phyloP scores from a whole-genome alignment of 2,797 vertebrate genomes.

The Premnoplex brunnescens region DNA sequence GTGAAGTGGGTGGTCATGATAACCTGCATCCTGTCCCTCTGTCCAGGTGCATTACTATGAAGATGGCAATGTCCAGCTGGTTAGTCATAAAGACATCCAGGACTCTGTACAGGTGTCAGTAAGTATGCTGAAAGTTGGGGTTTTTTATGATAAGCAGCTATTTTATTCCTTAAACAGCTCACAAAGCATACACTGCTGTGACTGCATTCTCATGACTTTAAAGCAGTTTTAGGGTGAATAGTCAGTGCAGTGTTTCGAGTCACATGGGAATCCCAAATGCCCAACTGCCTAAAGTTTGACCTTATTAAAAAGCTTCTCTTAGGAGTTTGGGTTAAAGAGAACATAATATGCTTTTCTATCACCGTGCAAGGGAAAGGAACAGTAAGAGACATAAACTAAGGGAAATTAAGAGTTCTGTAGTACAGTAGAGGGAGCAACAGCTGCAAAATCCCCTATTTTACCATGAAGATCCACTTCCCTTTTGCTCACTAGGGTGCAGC shows the following conservation, averaged over 20 bases:
- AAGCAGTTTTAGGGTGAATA: neutral
- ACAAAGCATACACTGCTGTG: neutral
- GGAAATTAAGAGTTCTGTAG: neutral
- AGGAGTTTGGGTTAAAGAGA: neutral
- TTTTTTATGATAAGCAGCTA: neutral
- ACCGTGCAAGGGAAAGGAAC: accelerated
- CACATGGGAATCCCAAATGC: neutral
- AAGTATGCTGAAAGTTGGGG: constrained; percentile 70
- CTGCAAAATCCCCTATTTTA: neutral
- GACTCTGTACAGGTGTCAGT: constrained; percentile 87
- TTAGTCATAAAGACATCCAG: constrained; percentile 94
- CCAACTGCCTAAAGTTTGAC: neutral
- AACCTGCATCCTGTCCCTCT: neutral
- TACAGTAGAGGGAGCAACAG: neutral
- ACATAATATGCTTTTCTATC: neutral
- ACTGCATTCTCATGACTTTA: neutral
- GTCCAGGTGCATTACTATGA: constrained; percentile 94
- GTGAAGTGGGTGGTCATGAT: neutral
- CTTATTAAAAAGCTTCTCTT: neutral
- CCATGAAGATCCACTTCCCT: neutral
- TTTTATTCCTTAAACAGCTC: neutral
- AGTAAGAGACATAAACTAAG: neutral
- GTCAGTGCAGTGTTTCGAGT: neutral
- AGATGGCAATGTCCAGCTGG: constrained; percentile 94
- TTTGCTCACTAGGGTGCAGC: constrained; percentile 3